phyloP scores from a whole-genome alignment of 1,140 invertebrate species.

The Danaus melanippus region DNA sequence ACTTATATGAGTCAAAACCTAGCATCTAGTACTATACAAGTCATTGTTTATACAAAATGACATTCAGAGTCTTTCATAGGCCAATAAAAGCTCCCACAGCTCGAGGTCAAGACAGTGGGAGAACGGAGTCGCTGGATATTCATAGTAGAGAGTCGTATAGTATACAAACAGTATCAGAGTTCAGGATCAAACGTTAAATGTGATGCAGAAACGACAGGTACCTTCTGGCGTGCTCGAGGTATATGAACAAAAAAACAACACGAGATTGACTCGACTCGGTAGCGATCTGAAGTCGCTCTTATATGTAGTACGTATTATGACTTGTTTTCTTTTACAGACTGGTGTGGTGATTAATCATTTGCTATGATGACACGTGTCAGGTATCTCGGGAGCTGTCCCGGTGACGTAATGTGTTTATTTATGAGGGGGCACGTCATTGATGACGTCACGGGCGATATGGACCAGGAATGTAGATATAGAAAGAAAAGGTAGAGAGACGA shows the following conservation, averaged over 20 bases:
- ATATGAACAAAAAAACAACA: conserved; percentile 29
- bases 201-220: conserved; percentile 61
- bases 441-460: conserved; percentile 27
- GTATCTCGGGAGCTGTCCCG: conserved; percentile 56
- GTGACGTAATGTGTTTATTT: conserved; percentile 64
- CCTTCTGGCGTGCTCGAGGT: conserved; percentile 24
- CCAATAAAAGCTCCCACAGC: too few relatives aligned
- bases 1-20: background rate
- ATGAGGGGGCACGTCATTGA: conserved; percentile 38
- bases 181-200: conserved; percentile 49
- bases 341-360: conserved; percentile 39
- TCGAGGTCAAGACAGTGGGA: too few relatives aligned
- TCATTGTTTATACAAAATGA: too few relatives aligned
- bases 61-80: too few relatives aligned
- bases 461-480: too few relatives aligned
- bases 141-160: conserved; percentile 4
- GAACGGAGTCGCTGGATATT: too few relatives aligned
- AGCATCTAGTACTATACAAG: too few relatives aligned
- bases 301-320: conserved; percentile 3
- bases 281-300: conserved; percentile 20
- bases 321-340: conserved; percentile 17
- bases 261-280: conserved; percentile 18
- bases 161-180: conserved; percentile 38
- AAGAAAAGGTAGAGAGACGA: too few relatives aligned
- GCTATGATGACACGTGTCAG: conserved; percentile 57